These are phyloP conservation scores for Aleiodes sp. DNA, from an alignment of 1,140 invertebrate genomes.

Conservation along the genomic window DNA sequence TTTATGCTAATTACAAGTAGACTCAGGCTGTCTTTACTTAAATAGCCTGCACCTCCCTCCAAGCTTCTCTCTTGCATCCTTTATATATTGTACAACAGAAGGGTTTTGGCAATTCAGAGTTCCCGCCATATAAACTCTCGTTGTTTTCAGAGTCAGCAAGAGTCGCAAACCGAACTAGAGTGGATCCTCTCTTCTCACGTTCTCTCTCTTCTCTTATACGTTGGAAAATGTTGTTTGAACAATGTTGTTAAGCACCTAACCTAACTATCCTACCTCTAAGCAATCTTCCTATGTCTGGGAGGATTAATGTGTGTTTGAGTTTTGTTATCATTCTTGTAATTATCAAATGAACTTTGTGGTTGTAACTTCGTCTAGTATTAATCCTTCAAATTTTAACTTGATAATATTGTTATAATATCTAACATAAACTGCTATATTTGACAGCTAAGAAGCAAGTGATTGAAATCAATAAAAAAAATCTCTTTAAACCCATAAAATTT, in stretches of 20 bases:
- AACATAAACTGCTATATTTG: no score
- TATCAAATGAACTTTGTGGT: neutral
- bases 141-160: conserved; percentile 15
- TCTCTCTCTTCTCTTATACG: no score
- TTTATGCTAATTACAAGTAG: conserved; percentile 6
- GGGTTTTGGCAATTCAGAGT: neutral
- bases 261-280: neutral
- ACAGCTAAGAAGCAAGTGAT: no score
- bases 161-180: neutral
- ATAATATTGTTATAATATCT: no score
- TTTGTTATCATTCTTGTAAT: conserved; percentile 15
- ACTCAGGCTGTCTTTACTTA: neutral
- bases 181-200: no score
- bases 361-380: neutral
- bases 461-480: no score
- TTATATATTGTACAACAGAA: neutral
- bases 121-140: conserved; percentile 4
- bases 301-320: neutral
- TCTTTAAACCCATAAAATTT: no score
- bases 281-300: neutral
- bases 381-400: neutral
- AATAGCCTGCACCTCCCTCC: neutral
- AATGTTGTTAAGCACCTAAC: conserved; percentile 15
- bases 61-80: no score
- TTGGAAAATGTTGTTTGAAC: conserved; percentile 16